Conservation (phyloP, 2,888 invertebrate species). For the Blastobasis adustella region DNA sequence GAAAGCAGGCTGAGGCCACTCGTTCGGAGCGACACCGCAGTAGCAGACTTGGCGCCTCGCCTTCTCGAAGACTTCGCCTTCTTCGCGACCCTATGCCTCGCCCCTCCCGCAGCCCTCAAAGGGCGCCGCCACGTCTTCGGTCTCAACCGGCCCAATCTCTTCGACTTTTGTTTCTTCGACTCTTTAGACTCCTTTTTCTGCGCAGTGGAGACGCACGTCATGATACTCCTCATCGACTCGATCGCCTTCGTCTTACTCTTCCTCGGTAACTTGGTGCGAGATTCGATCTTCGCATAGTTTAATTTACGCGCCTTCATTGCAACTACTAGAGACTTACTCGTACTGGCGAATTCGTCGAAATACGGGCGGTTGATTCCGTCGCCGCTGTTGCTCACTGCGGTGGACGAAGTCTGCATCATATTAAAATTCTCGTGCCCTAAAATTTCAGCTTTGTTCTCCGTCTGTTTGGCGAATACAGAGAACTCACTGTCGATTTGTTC, state of each 20-base stretch:
- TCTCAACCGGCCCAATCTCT: not conserved
- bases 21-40: not conserved
- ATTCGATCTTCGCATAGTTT: not conserved
- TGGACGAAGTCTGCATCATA: not conserved
- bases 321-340: not conserved
- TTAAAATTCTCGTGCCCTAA: not conserved
- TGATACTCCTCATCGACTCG: conserved; percentile 20
- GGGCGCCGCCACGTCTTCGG: not conserved
- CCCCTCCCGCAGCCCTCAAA: not conserved
- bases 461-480: not conserved
- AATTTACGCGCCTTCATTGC: not conserved
- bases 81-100: not conserved
- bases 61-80: not conserved
- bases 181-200: too few relatives aligned
- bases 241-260: conserved; percentile 28
- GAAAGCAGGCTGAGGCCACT: not conserved
- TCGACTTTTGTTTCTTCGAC: not conserved
- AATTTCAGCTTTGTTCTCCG: not conserved
- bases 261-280: conserved; percentile 25
- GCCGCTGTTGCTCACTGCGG: not conserved
- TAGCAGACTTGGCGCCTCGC: not conserved
- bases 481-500: not conserved
- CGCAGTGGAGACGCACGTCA: conserved; percentile 8
- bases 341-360: not conserved
- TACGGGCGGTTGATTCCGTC: not conserved